phyloP scores from a whole-genome alignment of 2,113 vertebrate genomes.

The Phyllostomus hastatus region DNA sequence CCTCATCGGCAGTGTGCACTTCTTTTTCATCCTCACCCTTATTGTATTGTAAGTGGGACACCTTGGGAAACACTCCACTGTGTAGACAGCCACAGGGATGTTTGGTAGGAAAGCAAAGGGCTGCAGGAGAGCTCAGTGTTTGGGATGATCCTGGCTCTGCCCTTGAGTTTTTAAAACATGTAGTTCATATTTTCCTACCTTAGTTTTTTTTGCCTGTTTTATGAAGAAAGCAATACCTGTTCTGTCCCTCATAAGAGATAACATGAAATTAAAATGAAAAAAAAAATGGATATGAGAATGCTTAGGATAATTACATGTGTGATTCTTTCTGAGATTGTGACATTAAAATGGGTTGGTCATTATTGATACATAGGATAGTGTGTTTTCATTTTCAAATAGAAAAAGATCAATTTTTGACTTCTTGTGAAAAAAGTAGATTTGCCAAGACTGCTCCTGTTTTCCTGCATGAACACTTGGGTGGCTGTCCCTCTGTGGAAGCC shows the following conservation, averaged over 20 bases:
- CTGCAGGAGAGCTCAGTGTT: accelerated
- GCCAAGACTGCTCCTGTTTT: neutral
- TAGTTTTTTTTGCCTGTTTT: neutral
- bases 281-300: neutral
- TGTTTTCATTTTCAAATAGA: neutral
- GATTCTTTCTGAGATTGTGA: neutral
- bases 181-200: neutral
- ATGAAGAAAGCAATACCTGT: neutral
- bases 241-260: neutral
- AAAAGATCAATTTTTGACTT: neutral
- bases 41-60: constrained; percentile 87
- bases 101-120: neutral
- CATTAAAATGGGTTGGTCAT: neutral
- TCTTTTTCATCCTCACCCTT: constrained; percentile 89
- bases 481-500: neutral
- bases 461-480: neutral
- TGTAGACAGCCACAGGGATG: accelerated
- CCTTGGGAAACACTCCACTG: neutral
- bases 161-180: neutral
- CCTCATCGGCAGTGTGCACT: constrained; percentile 88
- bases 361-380: neutral
- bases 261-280: neutral
- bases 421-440: neutral
- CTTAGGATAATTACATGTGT: neutral
- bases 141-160: neutral